phyloP scores from a whole-genome alignment of 2,797 vertebrate genomes.

The Hydrocynus forskahlii region DNA sequence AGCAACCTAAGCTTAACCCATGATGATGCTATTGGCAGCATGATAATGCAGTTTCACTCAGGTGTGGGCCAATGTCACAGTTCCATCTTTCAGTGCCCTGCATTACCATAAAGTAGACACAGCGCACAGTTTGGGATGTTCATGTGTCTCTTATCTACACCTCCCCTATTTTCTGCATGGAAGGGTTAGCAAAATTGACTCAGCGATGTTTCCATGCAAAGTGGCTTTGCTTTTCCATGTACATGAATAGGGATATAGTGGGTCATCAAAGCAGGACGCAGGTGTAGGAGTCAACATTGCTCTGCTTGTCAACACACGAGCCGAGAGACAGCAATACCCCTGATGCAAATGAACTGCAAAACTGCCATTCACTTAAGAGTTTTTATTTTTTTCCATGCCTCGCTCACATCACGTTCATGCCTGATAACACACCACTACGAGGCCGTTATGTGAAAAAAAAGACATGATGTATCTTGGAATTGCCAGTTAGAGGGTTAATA shows the following conservation, averaged over 20 bases:
- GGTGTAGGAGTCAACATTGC: conserved; percentile 62
- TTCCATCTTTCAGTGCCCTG: conserved; percentile 58
- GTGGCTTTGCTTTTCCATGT: conserved; percentile 64
- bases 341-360: conserved; percentile 68
- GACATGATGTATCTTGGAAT: background rate
- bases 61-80: conserved; percentile 34
- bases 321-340: conserved; percentile 52
- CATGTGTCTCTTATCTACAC: conserved; percentile 71
- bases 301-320: conserved; percentile 49
- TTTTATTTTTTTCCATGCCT: conserved; percentile 42
- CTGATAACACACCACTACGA: background rate
- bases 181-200: conserved; percentile 78
- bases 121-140: conserved; percentile 66
- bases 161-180: conserved; percentile 78
- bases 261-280: conserved; percentile 62
- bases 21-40: background rate
- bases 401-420: conserved; percentile 13
- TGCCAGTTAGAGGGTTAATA: conserved; percentile 6
- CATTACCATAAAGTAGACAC: conserved; percentile 71
- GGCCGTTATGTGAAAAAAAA: conserved; percentile 18
- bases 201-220: conserved; percentile 74
- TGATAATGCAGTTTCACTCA: background rate
- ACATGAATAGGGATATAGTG: conserved; percentile 65
- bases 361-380: conserved; percentile 61
- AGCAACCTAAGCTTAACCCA: background rate